Evolutionary conservation across 2,888 invertebrate species (phyloP).

Genomic region (Drosophila pseudotakahashii): DNA sequence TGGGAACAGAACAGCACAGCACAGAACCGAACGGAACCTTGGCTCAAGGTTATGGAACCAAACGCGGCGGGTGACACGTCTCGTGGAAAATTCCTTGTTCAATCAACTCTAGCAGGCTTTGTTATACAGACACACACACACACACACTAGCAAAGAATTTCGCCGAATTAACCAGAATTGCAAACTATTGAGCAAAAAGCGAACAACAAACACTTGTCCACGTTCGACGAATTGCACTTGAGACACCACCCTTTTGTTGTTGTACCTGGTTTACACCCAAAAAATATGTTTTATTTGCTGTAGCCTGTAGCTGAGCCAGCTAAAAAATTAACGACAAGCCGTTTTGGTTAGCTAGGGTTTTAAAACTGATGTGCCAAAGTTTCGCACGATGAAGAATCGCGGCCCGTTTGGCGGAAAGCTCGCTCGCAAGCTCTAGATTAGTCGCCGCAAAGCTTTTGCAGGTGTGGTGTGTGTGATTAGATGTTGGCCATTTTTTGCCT

Average conservation of each 20-base stretch:
- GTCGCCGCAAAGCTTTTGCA: conserved; percentile 41
- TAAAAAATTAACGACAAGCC: conserved; percentile 3
- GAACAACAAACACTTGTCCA: conserved; percentile 12
- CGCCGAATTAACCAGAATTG: conserved; percentile 24
- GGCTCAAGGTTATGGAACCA: conserved; percentile 29
- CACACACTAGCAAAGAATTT: background rate
- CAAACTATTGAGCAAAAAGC: conserved; percentile 3
- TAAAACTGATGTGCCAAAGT: conserved; percentile 56
- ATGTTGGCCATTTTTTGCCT: conserved; percentile 31
- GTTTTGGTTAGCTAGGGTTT: conserved; percentile 46
- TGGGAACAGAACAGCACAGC: conserved; percentile 10
- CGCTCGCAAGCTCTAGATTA: conserved; percentile 24
- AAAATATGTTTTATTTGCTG: conserved; percentile 16
- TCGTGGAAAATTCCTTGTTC: conserved; percentile 55
- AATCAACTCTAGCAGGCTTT: conserved; percentile 22
- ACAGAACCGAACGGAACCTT: conserved; percentile 3
- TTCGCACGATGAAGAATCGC: conserved; percentile 42
- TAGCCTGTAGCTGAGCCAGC: background rate
- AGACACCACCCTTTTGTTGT: background rate
- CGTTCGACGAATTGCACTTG: conserved; percentile 6
- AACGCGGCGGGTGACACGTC: conserved; percentile 6
- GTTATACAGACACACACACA: conserved; percentile 13
- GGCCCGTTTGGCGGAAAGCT: conserved; percentile 28
- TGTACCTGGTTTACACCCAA: conserved; percentile 22
- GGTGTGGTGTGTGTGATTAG: conserved; percentile 46